These are phyloP conservation scores for Chitala chitala DNA, from an alignment of 2,113 vertebrate genomes.

Conservation along the genomic window DNA sequence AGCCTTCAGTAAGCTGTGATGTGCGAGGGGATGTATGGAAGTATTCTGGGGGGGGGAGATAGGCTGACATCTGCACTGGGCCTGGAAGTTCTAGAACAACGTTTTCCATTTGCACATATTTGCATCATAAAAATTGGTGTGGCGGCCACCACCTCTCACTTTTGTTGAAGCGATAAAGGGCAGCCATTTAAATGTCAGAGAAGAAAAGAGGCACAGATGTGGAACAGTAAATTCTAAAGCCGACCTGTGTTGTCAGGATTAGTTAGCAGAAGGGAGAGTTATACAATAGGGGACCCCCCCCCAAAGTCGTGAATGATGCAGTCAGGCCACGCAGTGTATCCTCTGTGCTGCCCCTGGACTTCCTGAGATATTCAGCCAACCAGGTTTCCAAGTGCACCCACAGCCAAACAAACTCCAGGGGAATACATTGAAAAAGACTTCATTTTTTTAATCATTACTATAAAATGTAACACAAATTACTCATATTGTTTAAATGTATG, in stretches of 20 bases:
- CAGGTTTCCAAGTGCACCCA: too few species aligned
- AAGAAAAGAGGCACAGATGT: slow-evolving; percentile 28
- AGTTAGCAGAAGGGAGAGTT: slow-evolving; percentile 29
- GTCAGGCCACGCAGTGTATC: too few species aligned
- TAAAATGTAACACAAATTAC: too few species aligned
- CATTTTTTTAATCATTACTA: too few species aligned
- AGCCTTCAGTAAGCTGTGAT: slow-evolving; percentile 44
- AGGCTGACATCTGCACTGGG: slow-evolving; percentile 36
- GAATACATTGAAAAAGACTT: too few species aligned
- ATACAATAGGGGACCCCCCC: slow-evolving; percentile 28
- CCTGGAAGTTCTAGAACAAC: slow-evolving; percentile 37
- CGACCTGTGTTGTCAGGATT: slow-evolving; percentile 36
- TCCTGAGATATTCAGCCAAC: too few species aligned
- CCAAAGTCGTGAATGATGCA: slow-evolving; percentile 24
- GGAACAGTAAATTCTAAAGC: slow-evolving; percentile 26
- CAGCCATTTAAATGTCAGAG: slow-evolving; percentile 29
- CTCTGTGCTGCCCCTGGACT: too few species aligned
- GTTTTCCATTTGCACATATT: slow-evolving; percentile 58
- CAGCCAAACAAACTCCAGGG: too few species aligned
- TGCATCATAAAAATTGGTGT: slow-evolving; percentile 48
- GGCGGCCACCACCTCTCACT: slow-evolving; percentile 38
- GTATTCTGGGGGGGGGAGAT: slow-evolving; percentile 40
- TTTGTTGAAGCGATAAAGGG: slow-evolving; percentile 38
- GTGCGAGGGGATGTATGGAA: slow-evolving; percentile 42
- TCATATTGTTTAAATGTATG: too few species aligned